Percentiles rank a stretch among this genome's conserved stretches.
Conservation (phyloP, 2,888 invertebrate species). For the Drosophila suboccidentalis region DNA sequence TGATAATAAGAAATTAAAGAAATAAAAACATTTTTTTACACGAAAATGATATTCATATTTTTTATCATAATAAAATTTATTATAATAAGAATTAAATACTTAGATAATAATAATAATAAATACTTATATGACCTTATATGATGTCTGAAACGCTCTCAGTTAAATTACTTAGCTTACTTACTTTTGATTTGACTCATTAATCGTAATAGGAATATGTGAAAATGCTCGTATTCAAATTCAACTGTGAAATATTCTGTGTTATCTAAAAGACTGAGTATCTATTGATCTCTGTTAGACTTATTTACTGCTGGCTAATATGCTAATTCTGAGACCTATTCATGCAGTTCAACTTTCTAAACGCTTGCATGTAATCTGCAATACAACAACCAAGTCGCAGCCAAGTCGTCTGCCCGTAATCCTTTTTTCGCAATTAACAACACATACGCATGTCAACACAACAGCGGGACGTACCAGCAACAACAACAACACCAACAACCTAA, state of each 20-base stretch:
- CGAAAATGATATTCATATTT: too few species aligned
- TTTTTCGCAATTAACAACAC: conserved; percentile 80
- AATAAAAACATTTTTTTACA: too few species aligned
- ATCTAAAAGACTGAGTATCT: conserved; percentile 7
- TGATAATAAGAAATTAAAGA: too few species aligned
- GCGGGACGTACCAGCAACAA: conserved; percentile 50
- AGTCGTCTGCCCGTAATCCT: conserved; percentile 68
- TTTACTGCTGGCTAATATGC: conserved; percentile 28
- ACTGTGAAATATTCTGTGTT: background rate
- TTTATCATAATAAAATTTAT: too few species aligned
- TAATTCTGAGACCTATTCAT: conserved; percentile 43
- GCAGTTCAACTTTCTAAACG: conserved; percentile 69
- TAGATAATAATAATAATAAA: too few species aligned
- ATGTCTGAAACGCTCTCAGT: too few species aligned
- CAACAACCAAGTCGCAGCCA: conserved; percentile 28
- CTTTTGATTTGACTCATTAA: background rate
- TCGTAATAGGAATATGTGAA: background rate
- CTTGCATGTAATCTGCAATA: conserved; percentile 60
- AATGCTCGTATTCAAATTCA: background rate
- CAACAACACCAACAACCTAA: conserved; percentile 44
- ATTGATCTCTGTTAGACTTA: conserved; percentile 13
- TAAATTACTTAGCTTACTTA: too few species aligned
- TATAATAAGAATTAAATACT: too few species aligned
- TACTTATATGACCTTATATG: too few species aligned
- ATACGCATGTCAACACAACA: conserved; percentile 80